Base-by-base conservation (phyloP, 2,888 invertebrate species). In the Blastobasis lacticolella region DNA sequence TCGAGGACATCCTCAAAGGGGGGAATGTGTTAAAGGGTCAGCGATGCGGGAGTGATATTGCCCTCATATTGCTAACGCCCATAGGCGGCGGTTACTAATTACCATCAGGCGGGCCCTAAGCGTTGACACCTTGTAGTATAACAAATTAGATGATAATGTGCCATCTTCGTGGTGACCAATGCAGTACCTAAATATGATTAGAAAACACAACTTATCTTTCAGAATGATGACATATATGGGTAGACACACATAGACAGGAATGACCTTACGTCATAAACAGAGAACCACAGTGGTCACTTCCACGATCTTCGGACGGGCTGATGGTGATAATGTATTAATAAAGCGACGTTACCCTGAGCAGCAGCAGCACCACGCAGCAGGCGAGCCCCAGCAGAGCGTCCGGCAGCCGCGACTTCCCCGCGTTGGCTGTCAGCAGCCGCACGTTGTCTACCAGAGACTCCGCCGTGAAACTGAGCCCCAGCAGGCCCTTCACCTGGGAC, bases 401-500 rank as follows among this genome's bases (percentile, higher is more conserved):
- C 10, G 89, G 83, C 23, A 81, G 56, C 49, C 89, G 89, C 10
- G 92, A 88, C 10, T 89, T 74, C 4, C 71, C 63, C 49, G 92
- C 73, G 58, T 90, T 85, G 51, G 71, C 63, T 51, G 75, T 79
- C 53, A 91, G 80, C 69, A 87, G 78, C 6, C 62, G 69, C 9
- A 93, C 60, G 56, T 92, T 92, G 52, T 91, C 92, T 3, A 90
- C 62, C 52, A 94, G 90, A n/a, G 92, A 91, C 60, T 93, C 90
- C 4, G 93, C 92, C 51, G 91, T 82, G 72, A 92, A 90, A 61
- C 88, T 89, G 40, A 95, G 82, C 6, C 95, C 95, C 38, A 95
- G 79, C 48, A 95, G 81, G 49, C 92, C 92, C 80, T 94, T 94
- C 9, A 94, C 61, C 80, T 96, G 96, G 5, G 93, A 91, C 41